A percentile compares a stretch with the other conserved stretches of the same genome.
Evolutionary conservation across 2,888 invertebrate genomes (phyloP).

Genomic region (Leptodirus hochenwartii): DNA sequence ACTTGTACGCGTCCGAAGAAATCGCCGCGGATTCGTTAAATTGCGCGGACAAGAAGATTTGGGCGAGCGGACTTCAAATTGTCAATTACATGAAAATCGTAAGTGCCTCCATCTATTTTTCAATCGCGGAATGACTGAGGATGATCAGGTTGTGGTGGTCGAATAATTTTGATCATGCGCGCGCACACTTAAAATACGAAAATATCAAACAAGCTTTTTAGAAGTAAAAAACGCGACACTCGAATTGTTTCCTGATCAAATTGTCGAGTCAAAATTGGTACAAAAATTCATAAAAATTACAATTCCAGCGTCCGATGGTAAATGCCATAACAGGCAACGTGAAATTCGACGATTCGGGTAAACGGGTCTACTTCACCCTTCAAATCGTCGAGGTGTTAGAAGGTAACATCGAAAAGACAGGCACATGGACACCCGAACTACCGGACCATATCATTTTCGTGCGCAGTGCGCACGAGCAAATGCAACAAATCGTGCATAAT

Average conservation of each 20-base stretch:
- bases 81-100: constrained; percentile 46
- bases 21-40: constrained; percentile 13
- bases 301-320: constrained; percentile 15
- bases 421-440: constrained; percentile 26
- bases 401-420: constrained; percentile 35
- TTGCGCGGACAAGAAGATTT: constrained; percentile 25
- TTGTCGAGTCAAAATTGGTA: too few species aligned
- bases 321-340: constrained; percentile 46
- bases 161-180: too few species aligned
- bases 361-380: constrained; percentile 39
- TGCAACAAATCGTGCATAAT: constrained; percentile 26
- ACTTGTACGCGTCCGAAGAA: constrained; percentile 14
- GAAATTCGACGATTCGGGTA: constrained; percentile 46
- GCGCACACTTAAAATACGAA: too few species aligned
- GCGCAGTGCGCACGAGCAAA: constrained; percentile 21
- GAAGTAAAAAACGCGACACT: too few species aligned
- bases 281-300: too few species aligned
- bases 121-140: background rate
- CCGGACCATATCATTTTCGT: constrained; percentile 15
- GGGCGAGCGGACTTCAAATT: constrained; percentile 41
- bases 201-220: too few species aligned
- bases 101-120: constrained; percentile 16
- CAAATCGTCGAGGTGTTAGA: constrained; percentile 45
- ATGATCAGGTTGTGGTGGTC: too few species aligned
- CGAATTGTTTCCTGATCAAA: too few species aligned